phyloP scores from a whole-genome alignment of 37 sponge, comb jelly and placozoan species.

The Geodia barretti region DNA sequence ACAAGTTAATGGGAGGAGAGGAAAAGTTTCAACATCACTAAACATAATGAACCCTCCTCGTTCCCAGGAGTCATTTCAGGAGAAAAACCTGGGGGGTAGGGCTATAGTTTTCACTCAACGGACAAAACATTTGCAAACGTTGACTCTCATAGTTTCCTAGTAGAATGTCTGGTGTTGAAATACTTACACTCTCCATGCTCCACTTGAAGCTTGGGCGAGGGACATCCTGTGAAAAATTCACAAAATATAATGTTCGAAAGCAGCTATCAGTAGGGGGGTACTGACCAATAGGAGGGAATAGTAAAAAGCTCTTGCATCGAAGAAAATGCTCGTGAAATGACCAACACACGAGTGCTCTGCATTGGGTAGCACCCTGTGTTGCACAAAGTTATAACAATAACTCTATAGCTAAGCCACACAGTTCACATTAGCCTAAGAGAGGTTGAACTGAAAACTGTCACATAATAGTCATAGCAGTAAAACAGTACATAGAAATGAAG shows the following conservation, averaged over 20 bases:
- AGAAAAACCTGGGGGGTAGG: too few species aligned
- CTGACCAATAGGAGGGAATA: conserved; percentile 58
- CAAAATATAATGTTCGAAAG: too few species aligned
- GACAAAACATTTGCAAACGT: too few species aligned
- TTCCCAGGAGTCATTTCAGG: too few species aligned
- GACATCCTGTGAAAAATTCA: conserved; percentile 35
- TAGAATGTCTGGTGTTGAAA: neutral
- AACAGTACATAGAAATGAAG: too few species aligned
- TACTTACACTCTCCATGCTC: conserved; percentile 40
- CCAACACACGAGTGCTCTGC: conserved; percentile 86
- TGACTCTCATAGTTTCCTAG: too few species aligned
- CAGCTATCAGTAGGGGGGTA: neutral
- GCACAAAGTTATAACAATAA: neutral
- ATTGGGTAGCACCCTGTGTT: conserved; percentile 84
- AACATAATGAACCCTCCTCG: too few species aligned
- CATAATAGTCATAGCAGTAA: too few species aligned
- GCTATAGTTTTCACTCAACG: too few species aligned
- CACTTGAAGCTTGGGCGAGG: conserved; percentile 53
- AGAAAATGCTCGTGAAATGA: conserved; percentile 39
- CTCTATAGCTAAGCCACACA: neutral
- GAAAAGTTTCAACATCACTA: too few species aligned
- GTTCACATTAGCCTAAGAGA: neutral
- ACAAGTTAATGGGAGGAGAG: too few species aligned
- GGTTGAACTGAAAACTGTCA: too few species aligned
- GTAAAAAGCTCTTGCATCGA: conserved; percentile 55